Percentiles rank a stretch among this genome's conserved stretches.
Conservation (phyloP, 2,113 vertebrate genomes). For the Theropithecus gelada region DNA sequence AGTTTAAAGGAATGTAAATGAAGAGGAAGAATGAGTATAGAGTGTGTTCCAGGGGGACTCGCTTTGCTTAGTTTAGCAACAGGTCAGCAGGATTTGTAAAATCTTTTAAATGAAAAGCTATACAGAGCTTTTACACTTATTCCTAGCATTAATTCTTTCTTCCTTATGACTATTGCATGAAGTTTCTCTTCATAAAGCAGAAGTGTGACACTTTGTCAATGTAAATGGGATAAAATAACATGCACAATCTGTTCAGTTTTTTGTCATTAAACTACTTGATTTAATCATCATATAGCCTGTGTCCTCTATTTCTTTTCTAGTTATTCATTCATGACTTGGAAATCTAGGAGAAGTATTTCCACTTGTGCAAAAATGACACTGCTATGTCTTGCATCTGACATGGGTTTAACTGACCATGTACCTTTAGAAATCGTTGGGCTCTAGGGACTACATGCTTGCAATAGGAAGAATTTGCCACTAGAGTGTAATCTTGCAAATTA, state of each 20-base stretch:
- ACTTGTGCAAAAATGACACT: background rate
- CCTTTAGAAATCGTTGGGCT: background rate
- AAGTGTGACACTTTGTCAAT: background rate
- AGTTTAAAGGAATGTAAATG: background rate
- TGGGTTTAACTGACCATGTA: background rate
- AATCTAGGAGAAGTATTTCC: background rate
- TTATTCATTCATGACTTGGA: background rate
- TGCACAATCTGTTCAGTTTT: background rate
- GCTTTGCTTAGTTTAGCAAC: background rate
- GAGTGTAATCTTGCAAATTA: constrained; percentile 53
- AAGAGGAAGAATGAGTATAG: background rate
- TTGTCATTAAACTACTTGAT: background rate
- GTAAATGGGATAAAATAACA: background rate
- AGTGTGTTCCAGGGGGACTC: background rate
- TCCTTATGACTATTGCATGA: background rate
- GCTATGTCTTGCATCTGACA: background rate
- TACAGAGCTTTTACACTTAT: background rate
- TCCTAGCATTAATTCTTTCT: background rate
- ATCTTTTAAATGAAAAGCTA: background rate
- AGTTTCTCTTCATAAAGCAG: background rate
- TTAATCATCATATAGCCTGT: background rate
- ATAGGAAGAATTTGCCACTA: constrained; percentile 16
- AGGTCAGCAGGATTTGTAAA: background rate
- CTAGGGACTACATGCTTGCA: constrained; percentile 1
- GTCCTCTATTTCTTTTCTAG: background rate